Evolutionary conservation across 2,797 vertebrate species (phyloP), one percentile per base, ranked within the genome.

Genomic region (Distichodus sexfasciatus): DNA sequence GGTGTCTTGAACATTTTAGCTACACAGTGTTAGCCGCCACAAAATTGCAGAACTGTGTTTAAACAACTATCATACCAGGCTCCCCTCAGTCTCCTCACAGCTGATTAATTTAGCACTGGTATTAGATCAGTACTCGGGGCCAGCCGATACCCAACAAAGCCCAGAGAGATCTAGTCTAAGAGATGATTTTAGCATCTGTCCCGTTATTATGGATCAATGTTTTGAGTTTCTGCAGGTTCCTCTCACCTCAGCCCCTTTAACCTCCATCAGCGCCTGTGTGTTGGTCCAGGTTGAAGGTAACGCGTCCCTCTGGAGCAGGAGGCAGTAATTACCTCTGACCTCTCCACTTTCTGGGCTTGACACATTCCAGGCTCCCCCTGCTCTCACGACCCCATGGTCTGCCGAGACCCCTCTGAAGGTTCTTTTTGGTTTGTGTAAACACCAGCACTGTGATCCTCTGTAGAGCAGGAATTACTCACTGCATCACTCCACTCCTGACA

Each of bases 261-360:
- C 67, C 67, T 58, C n/a, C n/a, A n/a, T n/a, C 50, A 7, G 41
- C 12, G 61, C 69, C 36, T 78, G 33, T 74, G 28, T 75, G 62
- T 70, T 78, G 65, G 61, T 70, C 62, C 72, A 73, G 64, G 53
- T 35, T 53, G 38, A 67, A 62, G 63, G 57, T 70, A 72, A 65
- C 79, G 48, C 60, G 35, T 71, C 66, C 60, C 47, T 67, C 11
- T 75, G 76, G 76, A 75, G 57, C 29, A 28, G 54, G 66, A 71
- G 65, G 54, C 67, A 61, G 47, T 70, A 74, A 71, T 74, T 71
- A 46, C 69, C 35, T 66, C 43, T 63, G 79, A 38, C 70, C 28
- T 19, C 36, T 54, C 57, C 47, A 62, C 69, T 11, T 17, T 24
- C 76, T 44, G 33, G 60, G 38, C 53, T 43, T 72, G 58, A 71